A percentile compares a stretch with the other conserved stretches of the same genome.
Evolutionary conservation across 2,113 vertebrate species (phyloP).

Genomic region (Triplophysa siluroides): DNA sequence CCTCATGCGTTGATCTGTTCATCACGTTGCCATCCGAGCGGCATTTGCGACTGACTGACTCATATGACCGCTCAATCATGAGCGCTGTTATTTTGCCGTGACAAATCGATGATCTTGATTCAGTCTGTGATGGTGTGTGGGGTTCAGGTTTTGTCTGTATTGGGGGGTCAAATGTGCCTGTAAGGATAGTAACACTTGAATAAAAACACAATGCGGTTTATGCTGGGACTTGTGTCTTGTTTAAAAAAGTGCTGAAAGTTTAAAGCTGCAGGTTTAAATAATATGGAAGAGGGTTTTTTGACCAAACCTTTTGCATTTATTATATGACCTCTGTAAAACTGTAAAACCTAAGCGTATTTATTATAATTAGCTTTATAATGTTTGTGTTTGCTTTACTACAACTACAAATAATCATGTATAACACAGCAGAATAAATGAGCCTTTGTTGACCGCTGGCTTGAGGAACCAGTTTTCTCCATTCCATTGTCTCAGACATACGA

Average conservation of each 20-base stretch:
- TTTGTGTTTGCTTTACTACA: conserved; percentile 3
- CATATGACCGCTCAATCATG: background rate
- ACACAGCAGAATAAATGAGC: conserved; percentile 27
- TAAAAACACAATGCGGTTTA: background rate
- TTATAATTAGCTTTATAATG: too few species aligned
- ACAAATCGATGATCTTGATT: conserved; percentile 29
- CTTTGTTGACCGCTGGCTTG: conserved; percentile 38
- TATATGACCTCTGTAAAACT: too few species aligned
- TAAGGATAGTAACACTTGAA: background rate
- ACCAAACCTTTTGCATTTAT: too few species aligned
- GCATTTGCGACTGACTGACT: background rate
- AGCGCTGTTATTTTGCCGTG: background rate
- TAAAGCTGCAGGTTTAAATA: too few species aligned
- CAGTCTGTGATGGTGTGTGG: background rate
- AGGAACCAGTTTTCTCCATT: conserved; percentile 30
- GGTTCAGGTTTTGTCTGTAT: background rate
- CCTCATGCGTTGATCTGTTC: conserved; percentile 19
- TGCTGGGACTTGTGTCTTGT: too few species aligned
- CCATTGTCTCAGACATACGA: conserved; percentile 47
- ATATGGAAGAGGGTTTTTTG: too few species aligned
- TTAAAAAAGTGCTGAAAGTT: too few species aligned
- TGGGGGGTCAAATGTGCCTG: background rate
- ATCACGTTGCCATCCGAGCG: conserved; percentile 9
- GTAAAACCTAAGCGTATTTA: too few species aligned
- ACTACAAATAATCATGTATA: conserved; percentile 5